phyloP scores from a whole-genome alignment of 2,888 invertebrate species.

The Lampropteryx suffumata region DNA sequence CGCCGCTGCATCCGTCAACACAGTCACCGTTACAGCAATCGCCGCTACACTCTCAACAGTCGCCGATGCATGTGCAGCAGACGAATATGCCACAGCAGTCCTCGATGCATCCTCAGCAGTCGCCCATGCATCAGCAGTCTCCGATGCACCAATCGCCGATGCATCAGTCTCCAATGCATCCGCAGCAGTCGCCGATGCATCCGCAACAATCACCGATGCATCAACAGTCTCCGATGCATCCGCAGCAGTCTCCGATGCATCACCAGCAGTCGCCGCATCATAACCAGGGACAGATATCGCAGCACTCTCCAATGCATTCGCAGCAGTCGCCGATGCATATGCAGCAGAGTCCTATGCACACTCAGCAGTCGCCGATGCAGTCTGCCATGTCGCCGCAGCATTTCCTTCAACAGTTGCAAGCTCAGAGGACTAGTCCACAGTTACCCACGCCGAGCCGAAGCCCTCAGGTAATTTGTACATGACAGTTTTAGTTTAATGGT shows the following conservation, averaged over 20 bases:
- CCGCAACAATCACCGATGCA: slow-evolving; percentile 50
- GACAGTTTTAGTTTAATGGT: neutral
- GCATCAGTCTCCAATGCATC: slow-evolving; percentile 55
- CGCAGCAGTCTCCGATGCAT: slow-evolving; percentile 56
- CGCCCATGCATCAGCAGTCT: slow-evolving; percentile 69
- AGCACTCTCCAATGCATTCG: slow-evolving; percentile 54
- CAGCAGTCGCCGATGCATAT: slow-evolving; percentile 61
- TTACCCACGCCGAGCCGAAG: slow-evolving; percentile 76
- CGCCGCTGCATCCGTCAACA: slow-evolving; percentile 52
- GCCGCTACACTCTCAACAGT: slow-evolving; percentile 60
- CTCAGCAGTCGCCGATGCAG: slow-evolving; percentile 64
- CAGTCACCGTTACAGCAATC: slow-evolving; percentile 61
- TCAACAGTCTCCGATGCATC: slow-evolving; percentile 56
- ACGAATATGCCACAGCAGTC: slow-evolving; percentile 66
- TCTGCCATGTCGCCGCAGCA: slow-evolving; percentile 61
- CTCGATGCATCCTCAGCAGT: slow-evolving; percentile 63
- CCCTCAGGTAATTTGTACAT: slow-evolving; percentile 60
- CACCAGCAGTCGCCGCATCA: slow-evolving; percentile 61
- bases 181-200: slow-evolving; percentile 36
- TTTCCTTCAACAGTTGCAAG: slow-evolving; percentile 66
- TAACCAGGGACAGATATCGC: slow-evolving; percentile 47
- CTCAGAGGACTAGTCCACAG: slow-evolving; percentile 75
- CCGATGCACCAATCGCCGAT: slow-evolving; percentile 36
- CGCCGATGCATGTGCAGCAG: slow-evolving; percentile 71
- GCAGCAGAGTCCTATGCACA: slow-evolving; percentile 62